Conservation (phyloP, 2,888 invertebrate genomes). For the Leptopilina myrica region DNA sequence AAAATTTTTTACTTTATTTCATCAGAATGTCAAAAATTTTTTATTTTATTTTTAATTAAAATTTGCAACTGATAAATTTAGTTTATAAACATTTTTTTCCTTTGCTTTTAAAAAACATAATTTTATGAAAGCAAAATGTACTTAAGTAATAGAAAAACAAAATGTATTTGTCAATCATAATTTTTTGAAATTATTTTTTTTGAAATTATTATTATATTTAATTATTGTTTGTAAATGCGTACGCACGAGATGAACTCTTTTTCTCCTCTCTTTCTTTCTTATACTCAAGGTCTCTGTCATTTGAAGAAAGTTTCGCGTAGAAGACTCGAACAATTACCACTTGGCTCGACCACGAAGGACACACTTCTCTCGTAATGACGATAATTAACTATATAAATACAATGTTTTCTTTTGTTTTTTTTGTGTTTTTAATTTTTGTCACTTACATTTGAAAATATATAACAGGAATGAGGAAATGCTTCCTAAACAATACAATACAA, state of each 20-base stretch:
- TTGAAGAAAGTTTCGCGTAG: conserved; percentile 37
- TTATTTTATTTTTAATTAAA: no score
- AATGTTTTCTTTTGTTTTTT: background rate
- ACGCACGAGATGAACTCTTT: background rate
- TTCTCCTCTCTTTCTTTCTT: background rate
- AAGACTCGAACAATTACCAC: conserved; percentile 47
- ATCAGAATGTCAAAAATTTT: no score
- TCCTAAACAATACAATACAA: no score
- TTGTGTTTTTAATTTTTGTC: background rate
- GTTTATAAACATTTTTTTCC: no score
- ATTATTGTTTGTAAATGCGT: conserved; percentile 16
- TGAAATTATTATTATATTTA: background rate
- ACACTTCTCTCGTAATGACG: conserved; percentile 44
- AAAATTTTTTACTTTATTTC: no score
- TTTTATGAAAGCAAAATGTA: no score
- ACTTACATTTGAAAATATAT: background rate
- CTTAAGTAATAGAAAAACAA: no score
- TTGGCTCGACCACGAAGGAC: conserved; percentile 47
- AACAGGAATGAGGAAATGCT: no score
- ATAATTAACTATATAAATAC: conserved; percentile 42
- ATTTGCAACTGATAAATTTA: no score
- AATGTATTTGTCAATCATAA: no score
- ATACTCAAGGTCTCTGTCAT: conserved; percentile 12
- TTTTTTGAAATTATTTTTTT: no score
- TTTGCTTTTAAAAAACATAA: no score